These are phyloP conservation scores for Malacoctenus gilli DNA, from an alignment of 2,797 vertebrate genomes.

Conservation along the genomic window DNA sequence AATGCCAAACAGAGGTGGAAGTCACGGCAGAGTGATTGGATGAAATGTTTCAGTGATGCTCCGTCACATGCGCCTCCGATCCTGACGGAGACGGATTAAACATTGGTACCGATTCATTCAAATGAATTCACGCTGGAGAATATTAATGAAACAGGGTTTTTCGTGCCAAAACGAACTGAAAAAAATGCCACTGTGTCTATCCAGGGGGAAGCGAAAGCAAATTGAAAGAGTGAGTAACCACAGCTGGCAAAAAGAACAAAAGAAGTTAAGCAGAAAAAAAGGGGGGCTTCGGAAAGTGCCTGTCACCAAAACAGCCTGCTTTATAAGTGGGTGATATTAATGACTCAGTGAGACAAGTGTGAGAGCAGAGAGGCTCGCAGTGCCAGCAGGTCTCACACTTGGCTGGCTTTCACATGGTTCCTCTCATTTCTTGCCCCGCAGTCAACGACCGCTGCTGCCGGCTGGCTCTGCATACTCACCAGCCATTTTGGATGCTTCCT, in stretches of 20 bases:
- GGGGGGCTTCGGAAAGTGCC: conserved; percentile 1
- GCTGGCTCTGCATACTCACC: conserved; percentile 40
- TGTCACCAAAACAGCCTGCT: conserved; percentile 40
- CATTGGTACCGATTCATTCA: too few species aligned
- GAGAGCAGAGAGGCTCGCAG: conserved; percentile 35
- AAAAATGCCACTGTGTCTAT: too few species aligned
- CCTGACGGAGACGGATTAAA: too few species aligned
- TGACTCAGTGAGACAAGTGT: conserved; percentile 52
- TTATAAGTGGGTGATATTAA: conserved; percentile 53
- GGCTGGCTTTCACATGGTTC: conserved; percentile 49
- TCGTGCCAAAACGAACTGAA: too few species aligned
- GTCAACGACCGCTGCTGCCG: conserved; percentile 29
- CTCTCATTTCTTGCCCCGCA: conserved; percentile 33
- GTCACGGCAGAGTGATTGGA: not conserved
- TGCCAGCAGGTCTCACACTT: conserved; percentile 62
- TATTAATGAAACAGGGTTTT: too few species aligned
- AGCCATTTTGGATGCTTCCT: conserved; percentile 52
- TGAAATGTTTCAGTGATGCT: not conserved
- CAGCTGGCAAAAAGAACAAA: conserved; percentile 8
- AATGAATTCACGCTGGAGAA: too few species aligned
- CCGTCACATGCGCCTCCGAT: not conserved
- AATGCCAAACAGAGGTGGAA: not conserved
- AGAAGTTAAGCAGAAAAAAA: not conserved
- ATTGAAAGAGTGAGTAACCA: not conserved
- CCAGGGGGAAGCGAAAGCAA: too few species aligned